Conservation (phyloP, 1,140 invertebrate species). For the Helicoverpa armigera region DNA sequence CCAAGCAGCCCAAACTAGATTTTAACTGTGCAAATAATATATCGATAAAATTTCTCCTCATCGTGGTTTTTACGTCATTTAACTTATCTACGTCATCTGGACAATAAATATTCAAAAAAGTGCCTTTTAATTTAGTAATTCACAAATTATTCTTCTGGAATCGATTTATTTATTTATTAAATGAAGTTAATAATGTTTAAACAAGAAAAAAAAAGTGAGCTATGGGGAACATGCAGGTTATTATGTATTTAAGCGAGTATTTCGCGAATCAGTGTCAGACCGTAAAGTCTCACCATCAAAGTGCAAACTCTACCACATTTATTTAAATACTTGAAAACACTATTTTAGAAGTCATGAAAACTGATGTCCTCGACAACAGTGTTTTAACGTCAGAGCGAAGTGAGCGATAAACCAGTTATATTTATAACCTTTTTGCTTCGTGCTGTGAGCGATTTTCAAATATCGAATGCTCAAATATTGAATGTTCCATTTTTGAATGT, state of each 20-base stretch:
- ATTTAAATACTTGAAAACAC: conserved; percentile 34
- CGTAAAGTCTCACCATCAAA: conserved; percentile 25
- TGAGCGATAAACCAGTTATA: background rate
- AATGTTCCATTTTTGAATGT: conserved; percentile 24
- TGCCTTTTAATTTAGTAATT: no score
- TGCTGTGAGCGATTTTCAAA: background rate
- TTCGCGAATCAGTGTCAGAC: conserved; percentile 47
- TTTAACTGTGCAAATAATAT: no score
- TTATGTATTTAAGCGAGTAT: conserved; percentile 29
- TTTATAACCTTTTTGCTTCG: no score
- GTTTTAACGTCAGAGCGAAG: background rate
- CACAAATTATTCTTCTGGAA: no score
- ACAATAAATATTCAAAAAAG: no score
- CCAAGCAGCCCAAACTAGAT: no score
- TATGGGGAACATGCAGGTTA: background rate
- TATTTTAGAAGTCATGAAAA: conserved; percentile 28
- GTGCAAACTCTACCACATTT: conserved; percentile 30
- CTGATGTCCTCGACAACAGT: background rate
- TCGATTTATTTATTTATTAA: no score
- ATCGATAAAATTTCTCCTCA: no score
- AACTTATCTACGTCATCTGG: no score
- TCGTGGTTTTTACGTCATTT: no score
- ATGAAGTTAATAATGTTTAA: no score
- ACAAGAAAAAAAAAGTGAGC: no score
- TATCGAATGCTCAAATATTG: background rate